Base-by-base conservation (phyloP, 2,113 vertebrate genomes). In the Ahaetulla prasina region DNA sequence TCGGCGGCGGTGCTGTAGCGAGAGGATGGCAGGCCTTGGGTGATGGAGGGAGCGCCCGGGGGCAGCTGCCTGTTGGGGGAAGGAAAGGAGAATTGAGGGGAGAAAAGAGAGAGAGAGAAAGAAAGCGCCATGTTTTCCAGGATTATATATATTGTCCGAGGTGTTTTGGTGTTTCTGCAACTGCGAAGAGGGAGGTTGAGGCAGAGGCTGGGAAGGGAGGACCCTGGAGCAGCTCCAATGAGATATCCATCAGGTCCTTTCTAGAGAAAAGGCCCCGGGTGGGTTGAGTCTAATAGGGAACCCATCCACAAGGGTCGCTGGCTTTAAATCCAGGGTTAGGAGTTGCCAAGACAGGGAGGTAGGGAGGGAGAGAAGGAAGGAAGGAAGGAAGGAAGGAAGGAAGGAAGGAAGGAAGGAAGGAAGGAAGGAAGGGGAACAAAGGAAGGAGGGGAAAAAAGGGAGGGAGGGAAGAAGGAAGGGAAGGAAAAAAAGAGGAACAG, bases 1-100 rank as follows among this genome's bases (percentile, higher is more conserved):
- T 99, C 99, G 7, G 99, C 99, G 87, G 99, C 99, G 0, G 99
- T 99, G 94, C 97, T 99, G 98, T 98, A 99, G 88, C 98, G 99
- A 90, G 98, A 98, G 87, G 98, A 97, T 22, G 98, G 98, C 96
- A 99, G 94, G 18, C 98, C 98, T 89, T 98, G 98, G 89, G 97
- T 97, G 92, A 98, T 97, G 16, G 98, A 96, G 90, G 98, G 97
- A 94, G 96, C 50, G 94, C 97, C 96, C 47, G 97, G 96, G 92
- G 97, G 98, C 89, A 98, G 96, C 97, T 98, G 97, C 98, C 98
- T 98, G 96, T 95, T 39, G 93, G 95, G 95, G 94, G 43, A 10
- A 35, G 94, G 95, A 7, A 39, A 68, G 11, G 30, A 68, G 30
- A 8, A 80, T 39, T 20, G 7, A 22, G 35, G 7, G 22, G 0